Evolutionary conservation across 2,888 invertebrate genomes (phyloP), one percentile per base, ranked within the genome.

Genomic region (Morinoia aosen): DNA sequence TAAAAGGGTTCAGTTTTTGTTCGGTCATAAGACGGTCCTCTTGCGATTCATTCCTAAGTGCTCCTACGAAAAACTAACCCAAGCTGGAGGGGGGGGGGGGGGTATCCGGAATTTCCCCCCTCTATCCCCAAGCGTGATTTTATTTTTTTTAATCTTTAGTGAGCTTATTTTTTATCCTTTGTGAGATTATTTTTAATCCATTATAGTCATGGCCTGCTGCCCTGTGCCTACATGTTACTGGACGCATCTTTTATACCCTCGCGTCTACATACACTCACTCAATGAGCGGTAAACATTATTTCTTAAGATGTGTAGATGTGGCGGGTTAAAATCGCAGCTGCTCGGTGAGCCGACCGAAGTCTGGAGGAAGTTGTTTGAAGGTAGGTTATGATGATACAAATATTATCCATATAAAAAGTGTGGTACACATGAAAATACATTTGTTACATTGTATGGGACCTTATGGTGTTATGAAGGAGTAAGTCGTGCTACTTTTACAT

Each of bases 21-120:
- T 7, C 33, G 76, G 76, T 76, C 76, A 76, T 76, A 76, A 76
- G 76, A 76, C 76, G 33, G 76, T 25, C 76, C 76, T 76, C 76
- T 76, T 76, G 76, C 76, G 76, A 76, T 76, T 76, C 76, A 76
- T 76, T 76, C 76, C 76, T 76, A 76, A 76, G 76, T 76, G 76
- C 76, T 76, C 76, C 19, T 33, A 8, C 76, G 76, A 76, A 76
- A 76, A 76, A 76, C 76, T 76, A 76, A 76, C 76, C 76, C 76
- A 25, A 76, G 76, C 25, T 16, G 76, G 19, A 19, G 76, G 76
- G 76, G 76, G 25, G 48, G 48, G n/a, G 48, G 48, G 48, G 48
- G 76, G 33, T 16, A 33, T 76, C 76, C 76, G 76, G 76, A 76
- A 76, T 76, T 76, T 76, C 7, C 76, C 76, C 76, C 76, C 33